phyloP scores from a whole-genome alignment of 92 coral and sea anemone species.

The Porites divaricata region DNA sequence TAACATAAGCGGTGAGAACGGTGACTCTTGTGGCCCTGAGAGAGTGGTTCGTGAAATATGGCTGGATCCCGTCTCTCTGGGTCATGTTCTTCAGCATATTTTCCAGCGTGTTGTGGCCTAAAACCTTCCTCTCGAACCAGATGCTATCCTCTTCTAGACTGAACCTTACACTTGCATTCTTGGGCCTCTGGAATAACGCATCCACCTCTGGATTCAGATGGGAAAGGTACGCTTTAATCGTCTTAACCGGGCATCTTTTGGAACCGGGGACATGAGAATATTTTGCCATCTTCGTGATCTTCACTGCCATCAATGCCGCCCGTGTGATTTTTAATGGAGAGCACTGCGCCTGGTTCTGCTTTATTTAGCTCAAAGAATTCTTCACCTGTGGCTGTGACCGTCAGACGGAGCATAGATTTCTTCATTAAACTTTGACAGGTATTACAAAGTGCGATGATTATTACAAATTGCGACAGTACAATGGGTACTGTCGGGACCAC shows the following conservation, averaged over 20 bases:
- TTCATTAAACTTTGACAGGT: conserved; percentile 45
- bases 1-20: no score
- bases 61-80: conserved; percentile 19
- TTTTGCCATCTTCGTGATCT: conserved; percentile 52
- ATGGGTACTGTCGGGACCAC: no score
- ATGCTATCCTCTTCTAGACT: conserved; percentile 16
- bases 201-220: no score
- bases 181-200: conserved; percentile 55
- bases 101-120: conserved; percentile 1
- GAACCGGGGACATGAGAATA: conserved; percentile 8
- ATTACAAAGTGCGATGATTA: no score
- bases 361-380: conserved; percentile 40
- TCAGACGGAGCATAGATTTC: conserved; percentile 61
- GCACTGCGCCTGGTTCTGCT: no score
- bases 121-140: conserved; percentile 36
- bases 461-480: no score
- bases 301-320: conserved; percentile 52
- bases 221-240: no score
- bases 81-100: conserved; percentile 34
- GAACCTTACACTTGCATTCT: conserved; percentile 3
- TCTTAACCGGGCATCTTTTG: no score
- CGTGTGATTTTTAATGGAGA: conserved; percentile 48
- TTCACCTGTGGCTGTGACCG: conserved; percentile 8
- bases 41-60: conserved; percentile 7
- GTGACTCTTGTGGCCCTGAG: no score